Percentiles rank a stretch among this genome's conserved stretches.
phyloP scores from a whole-genome alignment of 2,888 invertebrate species.

The Caenorhabditis panamensis region DNA sequence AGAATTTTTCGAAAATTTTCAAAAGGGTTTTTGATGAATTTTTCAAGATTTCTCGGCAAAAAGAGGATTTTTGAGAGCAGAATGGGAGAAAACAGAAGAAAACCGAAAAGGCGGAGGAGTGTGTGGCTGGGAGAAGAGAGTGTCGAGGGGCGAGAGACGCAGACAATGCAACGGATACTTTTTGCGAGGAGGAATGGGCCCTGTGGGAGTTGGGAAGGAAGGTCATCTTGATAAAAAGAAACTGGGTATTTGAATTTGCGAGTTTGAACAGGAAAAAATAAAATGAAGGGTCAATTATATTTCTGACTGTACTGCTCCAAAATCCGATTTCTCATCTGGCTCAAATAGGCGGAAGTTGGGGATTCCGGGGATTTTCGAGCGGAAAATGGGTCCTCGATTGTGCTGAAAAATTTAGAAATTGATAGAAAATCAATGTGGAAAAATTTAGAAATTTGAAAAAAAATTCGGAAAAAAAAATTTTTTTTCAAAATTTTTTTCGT shows the following conservation, averaged over 20 bases:
- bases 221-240: neutral
- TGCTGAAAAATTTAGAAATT: conserved; percentile 8
- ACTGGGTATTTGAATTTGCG: neutral
- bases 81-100: neutral
- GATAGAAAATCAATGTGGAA: too few relatives aligned
- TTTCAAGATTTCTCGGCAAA: neutral
- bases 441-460: too few relatives aligned
- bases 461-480: too few relatives aligned
- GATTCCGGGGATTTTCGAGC: conserved; percentile 20
- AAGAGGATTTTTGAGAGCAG: too few relatives aligned
- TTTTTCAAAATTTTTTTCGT: too few relatives aligned
- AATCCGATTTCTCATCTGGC: conserved; percentile 16
- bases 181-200: neutral
- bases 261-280: neutral
- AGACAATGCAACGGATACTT: conserved; percentile 2
- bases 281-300: conserved; percentile 15
- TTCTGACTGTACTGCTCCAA: conserved; percentile 20
- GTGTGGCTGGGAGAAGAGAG: neutral
- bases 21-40: too few relatives aligned
- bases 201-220: neutral
- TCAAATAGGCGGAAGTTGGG: conserved; percentile 28
- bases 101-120: neutral
- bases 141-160: neutral
- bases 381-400: conserved; percentile 48
- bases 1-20: neutral